Evolutionary conservation across 2,888 invertebrate genomes (phyloP), one percentile per base, ranked within the genome.

Genomic region (Scelioninae gen. 1): DNA sequence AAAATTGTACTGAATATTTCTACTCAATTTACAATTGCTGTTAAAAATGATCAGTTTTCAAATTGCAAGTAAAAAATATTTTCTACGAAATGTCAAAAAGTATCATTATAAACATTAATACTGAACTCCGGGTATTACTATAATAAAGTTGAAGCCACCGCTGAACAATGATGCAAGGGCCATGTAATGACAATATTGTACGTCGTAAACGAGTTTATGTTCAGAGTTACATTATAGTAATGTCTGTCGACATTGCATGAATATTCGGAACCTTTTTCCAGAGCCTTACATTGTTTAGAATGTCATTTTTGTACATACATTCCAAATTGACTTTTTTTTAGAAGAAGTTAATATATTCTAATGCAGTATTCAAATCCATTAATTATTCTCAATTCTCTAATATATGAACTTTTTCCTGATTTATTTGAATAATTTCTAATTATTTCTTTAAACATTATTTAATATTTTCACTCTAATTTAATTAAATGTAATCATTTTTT

Each of bases 191-290:
- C 92, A 92, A 92, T 91, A 91, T 91, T 91, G 91, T 89, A 90
- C 90, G 90, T 92, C 92, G 91, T 92, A 92, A 92, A 92, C 91
- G 90, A 90, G 91, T 92, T 92, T 92, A 92, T 91, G 92, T 91
- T 87, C 92, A 88, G 89, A 90, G 91, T 91, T 91, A 91, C 91
- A 91, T 92, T 91, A 92, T 90, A 90, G 91, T 91, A 91, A 91
- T 91, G 91, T 89, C 91, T 88, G 88, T 87, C 88, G 89, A 89
- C 87, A 87, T 86, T 88, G 87, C 87, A 82, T 86, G 87, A 86
- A 88, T 88, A 87, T 88, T 88, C 88, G 83, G 86, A 87, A 85
- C 88, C 88, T 88, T 87, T 87, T 87, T 84, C 80, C 72, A 56
- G 11, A 62, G 31, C 53, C 51, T 62, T 51, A 79, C 85, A 72